A percentile compares a stretch with the other conserved stretches of the same genome.
Conservation (phyloP, 2,888 invertebrate species). For the Rhogogaster chlorosoma region DNA sequence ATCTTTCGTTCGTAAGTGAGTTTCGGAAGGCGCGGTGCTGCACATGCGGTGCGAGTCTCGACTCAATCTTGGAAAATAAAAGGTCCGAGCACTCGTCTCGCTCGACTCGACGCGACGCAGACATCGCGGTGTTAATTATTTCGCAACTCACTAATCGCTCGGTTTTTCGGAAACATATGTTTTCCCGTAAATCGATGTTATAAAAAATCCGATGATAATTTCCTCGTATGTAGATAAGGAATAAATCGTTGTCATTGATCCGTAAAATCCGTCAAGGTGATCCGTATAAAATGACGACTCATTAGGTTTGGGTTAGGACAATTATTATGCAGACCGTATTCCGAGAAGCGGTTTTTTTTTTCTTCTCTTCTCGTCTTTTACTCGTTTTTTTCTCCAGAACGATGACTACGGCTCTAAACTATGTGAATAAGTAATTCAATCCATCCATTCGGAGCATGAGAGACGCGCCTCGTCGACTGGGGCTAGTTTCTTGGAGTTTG, state of each 20-base stretch:
- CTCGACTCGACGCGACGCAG: no score
- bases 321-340: constrained; percentile 35
- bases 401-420: constrained; percentile 48
- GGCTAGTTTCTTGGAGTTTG: constrained; percentile 34
- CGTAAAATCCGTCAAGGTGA: constrained; percentile 23
- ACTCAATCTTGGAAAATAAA: neutral
- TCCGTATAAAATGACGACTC: neutral
- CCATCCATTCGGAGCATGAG: constrained; percentile 40
- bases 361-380: neutral
- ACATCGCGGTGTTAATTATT: no score
- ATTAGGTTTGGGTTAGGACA: constrained; percentile 28
- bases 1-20: constrained; percentile 32
- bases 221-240: neutral
- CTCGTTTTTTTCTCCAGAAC: constrained; percentile 17
- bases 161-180: no score
- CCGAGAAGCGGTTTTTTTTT: neutral
- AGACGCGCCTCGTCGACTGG: constrained; percentile 24
- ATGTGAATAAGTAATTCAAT: constrained; percentile 51
- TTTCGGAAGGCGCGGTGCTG: constrained; percentile 18
- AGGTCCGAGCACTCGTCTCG: no score
- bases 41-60: neutral
- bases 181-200: no score
- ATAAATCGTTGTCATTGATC: neutral
- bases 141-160: no score
- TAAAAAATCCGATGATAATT: no score